Evolutionary conservation across 2,888 invertebrate species (phyloP), one percentile per base, ranked within the genome.

Genomic region (Phaedon cochleariae): DNA sequence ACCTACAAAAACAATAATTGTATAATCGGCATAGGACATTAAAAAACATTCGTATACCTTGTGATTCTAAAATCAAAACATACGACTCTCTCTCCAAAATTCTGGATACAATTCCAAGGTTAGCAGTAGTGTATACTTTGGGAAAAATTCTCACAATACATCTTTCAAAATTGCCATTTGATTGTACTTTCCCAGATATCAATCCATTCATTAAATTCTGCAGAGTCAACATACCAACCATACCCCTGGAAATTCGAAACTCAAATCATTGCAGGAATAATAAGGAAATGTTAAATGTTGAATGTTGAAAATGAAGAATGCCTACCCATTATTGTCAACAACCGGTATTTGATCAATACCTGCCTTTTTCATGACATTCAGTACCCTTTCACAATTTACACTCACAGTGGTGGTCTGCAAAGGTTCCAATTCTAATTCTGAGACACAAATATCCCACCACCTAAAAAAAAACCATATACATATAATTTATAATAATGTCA

Each of bases 21-120:
- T 9, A 6, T 17, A 1, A n/a, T 31, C 4, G 26, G 0, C 9
- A n/a, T n/a, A n/a, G n/a, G n/a, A n/a, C n/a, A n/a, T n/a, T 18
- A 52, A 17, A 1, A 29, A 31, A 26, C 1, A 5, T 15, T 15
- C 31, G 4, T 12, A 34, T 60, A 69, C 75, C 70, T 67, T 86
- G 85, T 65, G 71, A 69, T 29, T 87, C 84, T 1, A 88, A 82
- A 48, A 96, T 87, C 10, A 95, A 84, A 3, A 92, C 93, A 80
- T 90, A 94, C 20, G 91, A 86, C 70, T 96, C 91, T 57, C 90
- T 89, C 80, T 96, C 94, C 59, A 97, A 85, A 77, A 95, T 88
- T 59, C 92, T 86, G 0, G 95, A 93, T 48, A 95, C 85, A 71
- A 87, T 86, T 2, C 94, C 94, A 12, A 96, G 84, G 7, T 87